These are phyloP conservation scores for Scaptodrosophila lebanonensis DNA, from an alignment of 1,140 invertebrate species.

Conservation along the genomic window DNA sequence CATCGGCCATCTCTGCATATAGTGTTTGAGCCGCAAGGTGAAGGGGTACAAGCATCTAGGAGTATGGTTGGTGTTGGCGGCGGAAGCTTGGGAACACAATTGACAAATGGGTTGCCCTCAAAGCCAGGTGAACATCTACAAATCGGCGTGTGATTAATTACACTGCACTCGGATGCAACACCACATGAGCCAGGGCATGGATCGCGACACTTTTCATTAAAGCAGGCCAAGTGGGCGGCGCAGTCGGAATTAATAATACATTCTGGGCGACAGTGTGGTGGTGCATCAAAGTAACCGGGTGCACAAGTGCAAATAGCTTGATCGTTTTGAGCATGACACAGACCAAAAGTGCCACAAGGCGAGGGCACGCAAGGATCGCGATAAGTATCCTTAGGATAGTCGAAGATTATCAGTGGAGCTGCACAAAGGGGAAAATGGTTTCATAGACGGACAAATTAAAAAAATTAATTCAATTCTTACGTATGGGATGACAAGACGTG, in stretches of 20 bases:
- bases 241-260: conserved; percentile 88
- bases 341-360: conserved; percentile 88
- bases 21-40: conserved; percentile 86
- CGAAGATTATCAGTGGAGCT: conserved; percentile 46
- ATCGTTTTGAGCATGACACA: conserved; percentile 83
- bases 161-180: conserved; percentile 87
- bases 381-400: conserved; percentile 80
- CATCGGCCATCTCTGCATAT: conserved; percentile 78
- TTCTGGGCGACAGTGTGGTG: conserved; percentile 87
- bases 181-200: conserved; percentile 89
- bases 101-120: conserved; percentile 88
- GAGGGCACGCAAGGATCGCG: conserved; percentile 85
- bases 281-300: conserved; percentile 84
- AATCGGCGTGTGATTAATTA: conserved; percentile 90
- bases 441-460: too few species aligned
- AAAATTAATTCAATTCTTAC: conserved; percentile 76
- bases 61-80: conserved; percentile 39
- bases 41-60: conserved; percentile 80
- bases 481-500: conserved; percentile 81
- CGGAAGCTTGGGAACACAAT: conserved; percentile 79
- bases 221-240: conserved; percentile 82
- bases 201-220: conserved; percentile 85
- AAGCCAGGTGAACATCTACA: conserved; percentile 86
- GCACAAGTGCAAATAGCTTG: conserved; percentile 87
- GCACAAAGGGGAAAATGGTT: conserved; percentile 9